Evolutionary conservation across 37 sponge, comb jelly and placozoan genomes (phyloP).

Genomic region (Ephydatia muelleri): DNA sequence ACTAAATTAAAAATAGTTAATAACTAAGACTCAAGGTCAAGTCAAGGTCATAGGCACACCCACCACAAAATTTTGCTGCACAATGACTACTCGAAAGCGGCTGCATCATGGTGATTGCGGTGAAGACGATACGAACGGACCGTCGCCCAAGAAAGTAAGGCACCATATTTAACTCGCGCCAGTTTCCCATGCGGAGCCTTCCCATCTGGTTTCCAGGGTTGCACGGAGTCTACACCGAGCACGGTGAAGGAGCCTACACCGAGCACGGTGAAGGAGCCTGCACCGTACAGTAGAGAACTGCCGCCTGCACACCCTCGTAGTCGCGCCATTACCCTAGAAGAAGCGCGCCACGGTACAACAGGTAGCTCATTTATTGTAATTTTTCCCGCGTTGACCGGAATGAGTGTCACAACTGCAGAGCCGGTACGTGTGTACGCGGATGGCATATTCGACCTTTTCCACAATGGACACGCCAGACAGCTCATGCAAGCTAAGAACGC

Average conservation of each 20-base stretch:
- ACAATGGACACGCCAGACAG: constrained; percentile 87
- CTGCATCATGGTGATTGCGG: background rate
- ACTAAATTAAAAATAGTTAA: background rate
- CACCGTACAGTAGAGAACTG: constrained; percentile 13
- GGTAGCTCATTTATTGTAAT: constrained; percentile 6
- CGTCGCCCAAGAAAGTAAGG: background rate
- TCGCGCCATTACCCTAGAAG: constrained; percentile 48
- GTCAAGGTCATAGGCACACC: background rate
- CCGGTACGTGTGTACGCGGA: constrained; percentile 93
- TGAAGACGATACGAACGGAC: background rate
- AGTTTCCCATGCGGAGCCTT: background rate
- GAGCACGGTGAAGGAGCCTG: constrained; percentile 2
- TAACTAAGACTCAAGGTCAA: background rate
- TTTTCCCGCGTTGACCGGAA: background rate
- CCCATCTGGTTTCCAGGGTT: background rate
- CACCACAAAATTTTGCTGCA: background rate
- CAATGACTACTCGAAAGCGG: background rate
- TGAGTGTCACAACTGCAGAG: constrained; percentile 24
- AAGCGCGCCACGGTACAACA: constrained; percentile 66
- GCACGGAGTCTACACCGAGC: background rate
- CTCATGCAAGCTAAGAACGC: constrained; percentile 94
- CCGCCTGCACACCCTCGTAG: background rate
- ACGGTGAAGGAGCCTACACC: background rate
- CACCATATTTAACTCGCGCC: background rate
- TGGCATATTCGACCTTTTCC: constrained; percentile 98